Percentiles rank a stretch among this genome's conserved stretches.
phyloP scores from a whole-genome alignment of 2,797 vertebrate genomes.

The Ateles fusciceps region DNA sequence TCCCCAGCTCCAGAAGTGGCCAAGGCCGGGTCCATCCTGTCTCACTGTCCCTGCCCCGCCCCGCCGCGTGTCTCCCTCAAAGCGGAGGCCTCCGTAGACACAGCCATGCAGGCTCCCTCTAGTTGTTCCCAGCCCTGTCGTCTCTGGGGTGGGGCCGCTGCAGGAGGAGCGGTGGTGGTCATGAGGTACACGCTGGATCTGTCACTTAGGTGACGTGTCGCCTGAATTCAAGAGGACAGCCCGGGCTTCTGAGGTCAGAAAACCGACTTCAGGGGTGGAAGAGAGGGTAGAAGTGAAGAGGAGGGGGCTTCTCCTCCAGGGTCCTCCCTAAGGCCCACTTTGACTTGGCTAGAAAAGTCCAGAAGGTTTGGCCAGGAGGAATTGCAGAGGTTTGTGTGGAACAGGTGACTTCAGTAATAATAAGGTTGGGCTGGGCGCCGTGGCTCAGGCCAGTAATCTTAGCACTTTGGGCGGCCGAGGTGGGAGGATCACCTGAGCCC shows the following conservation, averaged over 20 bases:
- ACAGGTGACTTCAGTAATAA: not conserved
- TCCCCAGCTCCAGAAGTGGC: too few relatives aligned
- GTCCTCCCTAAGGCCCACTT: not conserved
- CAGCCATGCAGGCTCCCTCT: fast-evolving
- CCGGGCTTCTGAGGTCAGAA: not conserved
- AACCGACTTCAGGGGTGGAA: not conserved
- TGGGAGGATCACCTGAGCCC: not conserved
- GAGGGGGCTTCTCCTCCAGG: not conserved
- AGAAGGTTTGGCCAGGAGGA: not conserved
- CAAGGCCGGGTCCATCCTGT: fast-evolving
- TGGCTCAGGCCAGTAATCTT: not conserved
- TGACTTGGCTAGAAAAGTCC: not conserved
- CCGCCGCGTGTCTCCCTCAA: too few relatives aligned
- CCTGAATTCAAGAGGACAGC: not conserved
- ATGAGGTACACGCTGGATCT: fast-evolving
- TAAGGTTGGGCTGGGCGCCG: not conserved
- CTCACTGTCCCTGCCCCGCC: not conserved
- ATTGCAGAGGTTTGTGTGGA: fast-evolving
- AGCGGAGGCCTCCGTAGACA: not conserved
- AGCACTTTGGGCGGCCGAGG: not conserved
- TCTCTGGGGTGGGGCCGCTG: too few relatives aligned
- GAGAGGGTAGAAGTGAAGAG: fast-evolving
- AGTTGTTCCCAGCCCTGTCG: too few relatives aligned
- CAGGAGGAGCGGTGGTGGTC: too few relatives aligned
- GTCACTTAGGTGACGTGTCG: not conserved